These are phyloP conservation scores for Rhopalosiphum padi DNA, from an alignment of 1,140 invertebrate species.

Conservation along the genomic window DNA sequence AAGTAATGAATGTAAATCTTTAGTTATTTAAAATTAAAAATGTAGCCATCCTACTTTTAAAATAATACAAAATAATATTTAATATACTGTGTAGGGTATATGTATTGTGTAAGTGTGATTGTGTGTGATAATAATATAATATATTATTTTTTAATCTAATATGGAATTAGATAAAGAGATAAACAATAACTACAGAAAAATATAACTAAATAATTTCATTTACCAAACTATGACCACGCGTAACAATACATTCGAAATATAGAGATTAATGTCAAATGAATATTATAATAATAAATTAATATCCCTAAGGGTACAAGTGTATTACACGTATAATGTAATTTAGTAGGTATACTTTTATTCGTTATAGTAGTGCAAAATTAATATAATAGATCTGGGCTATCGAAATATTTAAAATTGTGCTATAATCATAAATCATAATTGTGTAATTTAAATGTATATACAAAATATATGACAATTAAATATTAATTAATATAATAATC, in stretches of 20 bases:
- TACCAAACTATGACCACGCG: not conserved
- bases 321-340: not conserved
- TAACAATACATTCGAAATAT: not conserved
- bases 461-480: no score
- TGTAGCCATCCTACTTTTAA: not conserved
- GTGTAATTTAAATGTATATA: not conserved
- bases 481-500: not conserved
- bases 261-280: not conserved
- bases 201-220: slow-evolving; percentile 1
- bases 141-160: not conserved
- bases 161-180: not conserved
- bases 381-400: not conserved
- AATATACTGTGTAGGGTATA: not conserved
- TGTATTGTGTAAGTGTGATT: not conserved
- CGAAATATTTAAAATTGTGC: not conserved
- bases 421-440: not conserved
- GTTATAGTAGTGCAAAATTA: not conserved
- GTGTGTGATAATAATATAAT: not conserved
- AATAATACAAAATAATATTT: not conserved
- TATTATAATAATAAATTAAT: not conserved
- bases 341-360: not conserved
- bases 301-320: not conserved
- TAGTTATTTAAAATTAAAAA: not conserved
- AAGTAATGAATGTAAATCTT: not conserved
- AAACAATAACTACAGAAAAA: not conserved